Base-by-base conservation (phyloP, 2,888 invertebrate genomes). In the Phymatocera aterrima region DNA sequence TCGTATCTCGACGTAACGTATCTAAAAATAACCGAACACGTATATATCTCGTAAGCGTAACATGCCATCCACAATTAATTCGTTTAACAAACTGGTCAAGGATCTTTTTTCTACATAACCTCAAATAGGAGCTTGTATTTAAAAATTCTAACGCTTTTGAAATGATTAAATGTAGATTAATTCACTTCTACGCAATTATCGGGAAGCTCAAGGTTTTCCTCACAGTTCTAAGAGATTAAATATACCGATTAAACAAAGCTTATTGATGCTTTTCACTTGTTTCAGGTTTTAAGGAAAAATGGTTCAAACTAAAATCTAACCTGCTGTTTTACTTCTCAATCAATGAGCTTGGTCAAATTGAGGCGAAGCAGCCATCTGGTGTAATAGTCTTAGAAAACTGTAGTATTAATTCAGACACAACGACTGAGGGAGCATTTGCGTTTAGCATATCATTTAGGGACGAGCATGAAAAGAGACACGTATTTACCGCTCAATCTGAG, bases 291-390 rank as follows among this genome's bases (percentile, higher is more conserved):
- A 95, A 96, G 90, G 95, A 96, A 88, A 92, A 95, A 87, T 95
- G 95, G 93, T 96, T 96, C 90, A 95, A 95, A 85, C 90, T 96
- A 78, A 93, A 94, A 82, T 93, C 93, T 84, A 96, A 96, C 90
- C 92, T 96, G 85, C 90, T 96, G 74, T 96, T 95, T 91, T 96
- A 96, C 89, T 96, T 95, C 90, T 94, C 95, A 88, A 92, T 95
- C 81, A 95, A 93, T 89, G 93, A 93, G 75, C 90, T 93, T 88
- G 94, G 94, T 40, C 93, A 93, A 84, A 93, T 94, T 85, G 93
- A 94, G 82, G 92, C 91, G 24, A 93, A 92, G 85, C 92, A 94
- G 88, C 96, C 96, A 21, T 92, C 94, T 46, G 96, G 96, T 64
- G 93, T 95, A 37, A 93, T 96, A 88, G 93, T 96, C 31, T 91